phyloP scores from a whole-genome alignment of 1,140 invertebrate genomes.

The Brachionus plicatilis region DNA sequence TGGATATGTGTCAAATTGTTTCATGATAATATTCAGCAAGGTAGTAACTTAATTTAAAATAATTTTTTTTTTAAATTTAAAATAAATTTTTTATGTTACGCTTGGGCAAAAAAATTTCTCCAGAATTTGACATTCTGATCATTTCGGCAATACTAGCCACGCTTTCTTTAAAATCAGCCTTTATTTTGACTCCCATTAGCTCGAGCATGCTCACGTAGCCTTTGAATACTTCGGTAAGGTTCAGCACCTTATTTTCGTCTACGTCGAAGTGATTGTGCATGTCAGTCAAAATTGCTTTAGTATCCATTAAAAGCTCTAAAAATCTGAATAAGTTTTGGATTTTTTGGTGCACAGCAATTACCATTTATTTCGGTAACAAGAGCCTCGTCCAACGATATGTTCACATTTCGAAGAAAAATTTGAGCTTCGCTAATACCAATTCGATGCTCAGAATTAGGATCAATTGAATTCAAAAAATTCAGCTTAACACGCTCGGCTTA shows the following conservation, averaged over 20 bases:
- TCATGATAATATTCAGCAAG: not conserved
- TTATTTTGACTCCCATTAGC: slow-evolving; percentile 20
- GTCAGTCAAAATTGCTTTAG: not conserved
- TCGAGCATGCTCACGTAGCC: slow-evolving; percentile 4
- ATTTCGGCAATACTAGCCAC: slow-evolving; percentile 32
- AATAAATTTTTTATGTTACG: not conserved
- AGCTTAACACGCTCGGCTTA: not conserved
- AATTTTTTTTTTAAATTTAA: not conserved
- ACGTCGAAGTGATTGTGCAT: not conserved
- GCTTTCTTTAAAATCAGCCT: slow-evolving; percentile 13
- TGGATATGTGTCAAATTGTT: not conserved
- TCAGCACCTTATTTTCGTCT: not conserved
- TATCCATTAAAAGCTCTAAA: slow-evolving; percentile 22
- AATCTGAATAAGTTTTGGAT: not conserved
- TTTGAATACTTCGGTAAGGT: not conserved
- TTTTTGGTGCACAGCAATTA: not conserved
- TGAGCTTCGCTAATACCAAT: slow-evolving; percentile 25
- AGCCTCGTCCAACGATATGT: slow-evolving; percentile 26
- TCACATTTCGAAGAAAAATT: not conserved
- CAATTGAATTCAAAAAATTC: slow-evolving; percentile 30
- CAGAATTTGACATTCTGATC: slow-evolving; percentile 19
- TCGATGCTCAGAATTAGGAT: slow-evolving; percentile 8
- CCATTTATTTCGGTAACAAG: slow-evolving; percentile 35
- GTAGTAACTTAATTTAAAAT: not conserved
- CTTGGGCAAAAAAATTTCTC: slow-evolving; percentile 23